Evolutionary conservation across 23 tunicate species (phyloP), one percentile per base, ranked within the genome.

Genomic region (Styela plicata): DNA sequence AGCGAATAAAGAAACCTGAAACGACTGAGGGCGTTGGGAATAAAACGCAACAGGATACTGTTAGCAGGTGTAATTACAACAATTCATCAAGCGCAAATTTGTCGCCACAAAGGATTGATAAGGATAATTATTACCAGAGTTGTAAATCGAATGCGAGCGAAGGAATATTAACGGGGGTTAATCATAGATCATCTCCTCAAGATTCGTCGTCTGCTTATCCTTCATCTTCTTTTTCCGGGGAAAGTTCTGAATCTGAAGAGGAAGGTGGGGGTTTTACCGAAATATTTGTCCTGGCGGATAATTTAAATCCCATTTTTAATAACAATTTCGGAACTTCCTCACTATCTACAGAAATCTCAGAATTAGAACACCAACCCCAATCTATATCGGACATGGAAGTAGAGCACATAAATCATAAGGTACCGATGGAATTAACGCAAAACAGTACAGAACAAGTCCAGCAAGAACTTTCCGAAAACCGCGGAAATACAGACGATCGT

Each of bases 1-100:
- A 28, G 24, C 34, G 77, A 32, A 71, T 33, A 71, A 34, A 28
- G 77, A 71, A 71, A 71, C 77, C 29, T 34, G 77, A 71, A 13
- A 44, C 57, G 57, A 44, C 57, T 44, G 57, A 44, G 13, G 57
- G 57, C 57, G 57, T 44, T 44, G 57, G 57, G 57, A 44, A 44
- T 44, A 44, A 44, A 44, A 44, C 57, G 13, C 10, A 44, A 44
- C 57, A 44, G 13, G 57, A 44, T 44, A 44, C 57, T 44, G 57
- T 44, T 5, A 44, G 57, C 57, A 44, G 57, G 10, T 44, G 57
- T 44, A 44, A 44, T 44, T 44, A 44, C 57, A 13, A 7, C 57
- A 44, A 44, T 13, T 44, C 13, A 44, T 44, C 57, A 44, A 44
- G 57, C 7, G 57, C 7, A 44, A 7, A 44, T 5, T 44, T 44